Percentiles rank a stretch among this genome's conserved stretches.
Evolutionary conservation across 2,888 invertebrate species (phyloP).

Genomic region (Hemistola chrysoprasaria): DNA sequence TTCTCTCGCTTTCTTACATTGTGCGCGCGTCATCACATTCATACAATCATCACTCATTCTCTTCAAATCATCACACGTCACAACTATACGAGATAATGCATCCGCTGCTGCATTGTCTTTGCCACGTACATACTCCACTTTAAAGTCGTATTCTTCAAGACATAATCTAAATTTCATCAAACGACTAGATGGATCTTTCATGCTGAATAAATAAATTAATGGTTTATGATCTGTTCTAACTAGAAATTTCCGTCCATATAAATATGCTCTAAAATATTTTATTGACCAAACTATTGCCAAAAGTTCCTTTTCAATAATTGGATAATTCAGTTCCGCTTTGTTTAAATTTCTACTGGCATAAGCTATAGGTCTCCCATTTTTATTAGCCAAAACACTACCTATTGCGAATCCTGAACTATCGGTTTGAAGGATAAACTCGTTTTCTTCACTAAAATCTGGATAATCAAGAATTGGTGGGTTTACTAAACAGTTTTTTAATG

Average conservation of each 20-base stretch:
- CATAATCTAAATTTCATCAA: conserved; percentile 15
- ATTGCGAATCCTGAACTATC: too few species aligned
- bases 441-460: too few species aligned
- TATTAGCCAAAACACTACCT: too few species aligned
- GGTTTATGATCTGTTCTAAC: conserved; percentile 10
- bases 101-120: conserved; percentile 1
- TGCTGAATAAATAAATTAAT: conserved; percentile 14
- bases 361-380: background rate
- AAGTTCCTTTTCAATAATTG: too few species aligned
- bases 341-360: background rate
- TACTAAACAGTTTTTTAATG: too few species aligned
- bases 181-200: conserved; percentile 20
- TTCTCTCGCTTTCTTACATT: conserved; percentile 11
- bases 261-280: background rate
- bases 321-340: too few species aligned
- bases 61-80: conserved; percentile 10
- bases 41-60: conserved; percentile 4
- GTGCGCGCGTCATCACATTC: conserved; percentile 12
- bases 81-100: conserved; percentile 10
- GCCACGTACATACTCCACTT: background rate
- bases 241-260: conserved; percentile 11
- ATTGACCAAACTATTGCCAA: too few species aligned
- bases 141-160: conserved; percentile 15
- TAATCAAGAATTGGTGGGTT: too few species aligned
- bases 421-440: too few species aligned